Evolutionary conservation across 2,888 invertebrate genomes (phyloP).

Genomic region (Parochlus steinenii): DNA sequence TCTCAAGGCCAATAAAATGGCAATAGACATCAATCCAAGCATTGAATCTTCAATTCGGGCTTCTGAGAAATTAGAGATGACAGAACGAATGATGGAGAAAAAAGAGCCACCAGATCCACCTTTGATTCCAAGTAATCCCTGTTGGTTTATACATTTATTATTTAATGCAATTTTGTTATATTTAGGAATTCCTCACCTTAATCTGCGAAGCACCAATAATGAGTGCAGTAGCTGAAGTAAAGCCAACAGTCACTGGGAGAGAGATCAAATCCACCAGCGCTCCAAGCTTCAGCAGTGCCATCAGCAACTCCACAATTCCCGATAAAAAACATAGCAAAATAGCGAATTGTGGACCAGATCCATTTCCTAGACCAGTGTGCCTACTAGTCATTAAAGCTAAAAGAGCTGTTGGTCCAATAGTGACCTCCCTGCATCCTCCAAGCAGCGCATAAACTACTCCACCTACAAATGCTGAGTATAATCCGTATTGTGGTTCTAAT

Average conservation of each 20-base stretch:
- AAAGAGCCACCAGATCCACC: slow-evolving; percentile 49
- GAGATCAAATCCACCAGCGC: slow-evolving; percentile 82
- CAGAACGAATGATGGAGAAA: slow-evolving; percentile 53
- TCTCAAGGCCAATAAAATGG: slow-evolving; percentile 53
- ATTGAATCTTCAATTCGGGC: slow-evolving; percentile 50
- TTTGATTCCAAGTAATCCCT: slow-evolving; percentile 49
- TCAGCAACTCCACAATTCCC: slow-evolving; percentile 61
- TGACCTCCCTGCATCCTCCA: slow-evolving; percentile 77
- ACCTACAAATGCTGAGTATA: slow-evolving; percentile 88
- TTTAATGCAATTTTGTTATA: slow-evolving; percentile 7
- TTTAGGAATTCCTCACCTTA: slow-evolving; percentile 46
- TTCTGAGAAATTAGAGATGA: slow-evolving; percentile 47
- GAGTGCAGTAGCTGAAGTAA: slow-evolving; percentile 81
- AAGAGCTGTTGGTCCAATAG: slow-evolving; percentile 84
- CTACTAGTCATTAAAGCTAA: slow-evolving; percentile 80
- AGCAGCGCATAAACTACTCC: slow-evolving; percentile 82
- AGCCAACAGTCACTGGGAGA: slow-evolving; percentile 74
- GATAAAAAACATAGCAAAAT: slow-evolving; percentile 68
- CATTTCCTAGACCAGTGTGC: slow-evolving; percentile 29
- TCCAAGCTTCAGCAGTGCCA: slow-evolving; percentile 69
- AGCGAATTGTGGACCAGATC: slow-evolving; percentile 53
- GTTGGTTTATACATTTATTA: slow-evolving; percentile 9
- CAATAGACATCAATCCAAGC: slow-evolving; percentile 56
- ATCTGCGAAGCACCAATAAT: slow-evolving; percentile 77
- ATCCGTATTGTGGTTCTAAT: slow-evolving; percentile 78